Percentiles rank a stretch among this genome's conserved stretches.
Evolutionary conservation across 2,797 vertebrate species (phyloP).

Genomic region (Xenentodon cancila): DNA sequence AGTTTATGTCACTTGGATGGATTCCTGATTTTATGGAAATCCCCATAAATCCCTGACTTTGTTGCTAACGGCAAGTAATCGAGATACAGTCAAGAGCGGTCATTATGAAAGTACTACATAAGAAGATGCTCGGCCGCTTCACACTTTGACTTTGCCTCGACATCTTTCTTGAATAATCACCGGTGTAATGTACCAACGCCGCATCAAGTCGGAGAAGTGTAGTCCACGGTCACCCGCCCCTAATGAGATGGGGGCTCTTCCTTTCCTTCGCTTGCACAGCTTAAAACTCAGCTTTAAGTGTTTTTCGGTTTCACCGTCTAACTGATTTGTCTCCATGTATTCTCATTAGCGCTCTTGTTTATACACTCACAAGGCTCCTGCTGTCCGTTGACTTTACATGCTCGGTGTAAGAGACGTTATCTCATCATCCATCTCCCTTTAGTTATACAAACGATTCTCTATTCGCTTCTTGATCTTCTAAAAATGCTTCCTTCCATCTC

Average conservation of each 20-base stretch:
- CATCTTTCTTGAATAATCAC: too few relatives aligned
- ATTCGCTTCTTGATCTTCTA: slow-evolving; percentile 37
- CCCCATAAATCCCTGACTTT: too few relatives aligned
- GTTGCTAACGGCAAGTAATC: too few relatives aligned
- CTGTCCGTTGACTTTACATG: slow-evolving; percentile 30
- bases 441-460: slow-evolving; percentile 55
- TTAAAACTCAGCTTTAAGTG: neutral
- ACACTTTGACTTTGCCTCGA: too few relatives aligned
- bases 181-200: too few relatives aligned
- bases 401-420: slow-evolving; percentile 24
- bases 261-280: neutral
- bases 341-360: slow-evolving; percentile 1
- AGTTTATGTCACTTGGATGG: too few relatives aligned
- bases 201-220: too few relatives aligned
- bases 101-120: too few relatives aligned
- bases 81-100: too few relatives aligned
- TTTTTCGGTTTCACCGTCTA: neutral
- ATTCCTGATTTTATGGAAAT: too few relatives aligned
- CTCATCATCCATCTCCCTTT: slow-evolving; percentile 49
- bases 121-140: too few relatives aligned
- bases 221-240: too few relatives aligned
- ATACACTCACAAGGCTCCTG: neutral
- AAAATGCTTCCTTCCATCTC: slow-evolving; percentile 59
- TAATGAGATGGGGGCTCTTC: neutral
- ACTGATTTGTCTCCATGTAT: slow-evolving; percentile 1